Conservation (phyloP, 2,113 vertebrate genomes). For the Ciconia boyciana region DNA sequence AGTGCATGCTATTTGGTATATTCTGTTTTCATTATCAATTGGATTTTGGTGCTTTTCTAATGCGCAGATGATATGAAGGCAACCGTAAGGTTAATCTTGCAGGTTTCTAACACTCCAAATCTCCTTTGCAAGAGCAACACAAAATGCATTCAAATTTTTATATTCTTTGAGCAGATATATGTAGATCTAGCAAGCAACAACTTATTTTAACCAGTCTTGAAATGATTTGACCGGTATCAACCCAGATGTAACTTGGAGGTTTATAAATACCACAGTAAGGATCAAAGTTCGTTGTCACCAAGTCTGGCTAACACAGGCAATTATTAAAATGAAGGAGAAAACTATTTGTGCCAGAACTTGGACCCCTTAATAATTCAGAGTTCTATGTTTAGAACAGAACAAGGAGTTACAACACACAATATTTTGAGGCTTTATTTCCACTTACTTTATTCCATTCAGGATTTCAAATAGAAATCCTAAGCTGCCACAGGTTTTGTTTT, state of each 20-base stretch:
- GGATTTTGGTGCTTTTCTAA: neutral
- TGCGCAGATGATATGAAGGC: neutral
- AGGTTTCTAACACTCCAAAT: neutral
- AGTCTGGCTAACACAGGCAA: neutral
- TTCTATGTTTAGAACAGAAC: constrained; percentile 47
- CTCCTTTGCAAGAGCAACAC: neutral
- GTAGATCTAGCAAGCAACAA: neutral
- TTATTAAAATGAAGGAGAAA: neutral
- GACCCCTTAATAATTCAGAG: constrained; percentile 6
- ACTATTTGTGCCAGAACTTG: neutral
- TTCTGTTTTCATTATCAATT: neutral
- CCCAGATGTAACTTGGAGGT: neutral
- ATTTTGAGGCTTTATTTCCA: constrained; percentile 51
- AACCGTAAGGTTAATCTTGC: neutral
- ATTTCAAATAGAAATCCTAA: constrained; percentile 49
- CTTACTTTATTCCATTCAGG: constrained; percentile 49
- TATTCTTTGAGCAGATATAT: neutral
- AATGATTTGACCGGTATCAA: neutral
- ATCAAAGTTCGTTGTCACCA: neutral
- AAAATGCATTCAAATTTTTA: neutral
- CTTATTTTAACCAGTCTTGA: neutral
- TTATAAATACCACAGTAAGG: neutral
- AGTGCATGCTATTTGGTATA: neutral
- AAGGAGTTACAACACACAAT: constrained; percentile 34
- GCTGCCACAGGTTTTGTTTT: constrained; percentile 40